Percentiles rank a stretch among this genome's conserved stretches.
phyloP scores from a whole-genome alignment of 1,140 invertebrate species.

The Drosophila teissieri region DNA sequence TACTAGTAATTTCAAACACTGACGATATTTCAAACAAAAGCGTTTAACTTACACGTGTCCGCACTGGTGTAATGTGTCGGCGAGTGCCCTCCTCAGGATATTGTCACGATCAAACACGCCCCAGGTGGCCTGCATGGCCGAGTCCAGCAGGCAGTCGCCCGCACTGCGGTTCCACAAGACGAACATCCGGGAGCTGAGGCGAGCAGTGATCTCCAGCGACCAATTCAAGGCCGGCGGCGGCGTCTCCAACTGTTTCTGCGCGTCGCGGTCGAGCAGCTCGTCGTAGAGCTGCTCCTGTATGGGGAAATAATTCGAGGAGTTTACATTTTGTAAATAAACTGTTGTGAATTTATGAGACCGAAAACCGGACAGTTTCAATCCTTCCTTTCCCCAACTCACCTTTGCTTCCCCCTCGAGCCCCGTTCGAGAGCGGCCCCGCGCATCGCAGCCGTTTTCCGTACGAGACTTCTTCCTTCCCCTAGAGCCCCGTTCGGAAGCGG shows the following conservation, averaged over 20 bases:
- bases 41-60: slow-evolving; percentile 89
- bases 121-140: slow-evolving; percentile 97
- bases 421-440: no score
- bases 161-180: slow-evolving; percentile 99
- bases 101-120: slow-evolving; percentile 97
- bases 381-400: no score
- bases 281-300: slow-evolving; percentile 96
- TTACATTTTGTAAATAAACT: no score
- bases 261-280: slow-evolving; percentile 97
- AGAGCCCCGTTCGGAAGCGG: no score
- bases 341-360: no score
- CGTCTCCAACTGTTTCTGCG: slow-evolving; percentile 95
- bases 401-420: no score
- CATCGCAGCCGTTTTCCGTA: no score
- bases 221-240: slow-evolving; percentile 96
- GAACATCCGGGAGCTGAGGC: slow-evolving; percentile 92
- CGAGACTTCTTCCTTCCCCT: no score
- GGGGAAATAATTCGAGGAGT: no score
- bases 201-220: slow-evolving; percentile 94
- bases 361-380: no score
- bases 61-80: slow-evolving; percentile 93
- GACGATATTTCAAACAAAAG: not conserved
- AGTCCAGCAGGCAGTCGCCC: slow-evolving; percentile 97
- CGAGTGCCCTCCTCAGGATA: slow-evolving; percentile 92
- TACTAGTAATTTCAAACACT: not conserved